Evolutionary conservation across 1,140 invertebrate species (phyloP).

Genomic region (Ceratitis capitata): DNA sequence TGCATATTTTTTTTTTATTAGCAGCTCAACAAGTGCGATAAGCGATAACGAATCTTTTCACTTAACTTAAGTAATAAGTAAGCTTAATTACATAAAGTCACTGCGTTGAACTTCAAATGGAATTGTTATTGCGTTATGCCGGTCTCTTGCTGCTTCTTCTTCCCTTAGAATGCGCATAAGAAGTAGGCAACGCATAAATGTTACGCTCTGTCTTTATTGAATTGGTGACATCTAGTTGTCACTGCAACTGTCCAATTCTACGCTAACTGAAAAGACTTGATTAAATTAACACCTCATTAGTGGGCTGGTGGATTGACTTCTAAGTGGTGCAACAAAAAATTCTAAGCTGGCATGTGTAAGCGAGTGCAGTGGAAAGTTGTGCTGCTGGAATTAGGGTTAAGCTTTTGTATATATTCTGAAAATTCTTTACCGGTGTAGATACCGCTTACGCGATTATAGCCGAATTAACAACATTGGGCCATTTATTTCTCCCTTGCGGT

Average conservation of each 20-base stretch:
- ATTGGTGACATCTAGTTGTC: background rate
- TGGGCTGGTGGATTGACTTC: background rate
- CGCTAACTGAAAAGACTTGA: background rate
- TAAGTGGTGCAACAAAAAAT: background rate
- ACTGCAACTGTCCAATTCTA: slow-evolving; percentile 6
- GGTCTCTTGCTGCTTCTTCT: background rate
- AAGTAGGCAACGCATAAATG: background rate
- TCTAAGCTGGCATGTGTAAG: background rate
- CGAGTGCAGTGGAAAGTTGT: background rate
- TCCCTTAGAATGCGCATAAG: background rate
- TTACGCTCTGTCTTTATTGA: background rate
- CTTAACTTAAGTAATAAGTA: no score
- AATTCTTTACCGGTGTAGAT: no score
- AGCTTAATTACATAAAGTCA: slow-evolving; percentile 9
- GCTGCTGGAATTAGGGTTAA: no score
- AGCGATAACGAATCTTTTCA: no score
- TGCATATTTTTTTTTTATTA: no score
- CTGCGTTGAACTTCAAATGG: slow-evolving; percentile 2
- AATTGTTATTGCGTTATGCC: background rate
- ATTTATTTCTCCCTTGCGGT: no score
- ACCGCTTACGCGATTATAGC: no score
- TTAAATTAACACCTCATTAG: slow-evolving; percentile 22
- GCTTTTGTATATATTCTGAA: no score
- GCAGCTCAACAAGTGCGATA: no score
- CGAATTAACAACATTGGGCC: no score